Evolutionary conservation across 2,888 invertebrate genomes (phyloP).

Genomic region (Erebia palarica): DNA sequence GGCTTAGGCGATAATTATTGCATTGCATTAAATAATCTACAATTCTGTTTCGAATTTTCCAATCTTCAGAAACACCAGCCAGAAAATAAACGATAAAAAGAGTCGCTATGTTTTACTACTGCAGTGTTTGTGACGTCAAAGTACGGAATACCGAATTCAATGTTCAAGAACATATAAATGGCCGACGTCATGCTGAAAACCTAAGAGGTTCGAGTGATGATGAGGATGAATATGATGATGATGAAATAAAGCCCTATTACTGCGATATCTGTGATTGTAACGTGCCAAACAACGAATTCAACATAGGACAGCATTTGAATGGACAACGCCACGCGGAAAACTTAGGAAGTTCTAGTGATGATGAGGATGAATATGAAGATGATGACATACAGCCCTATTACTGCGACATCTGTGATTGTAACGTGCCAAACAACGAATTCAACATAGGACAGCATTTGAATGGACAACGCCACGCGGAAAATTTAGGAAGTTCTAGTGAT

Average conservation of each 20-base stretch:
- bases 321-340: background rate
- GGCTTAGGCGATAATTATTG: too few relatives aligned
- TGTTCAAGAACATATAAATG: constrained; percentile 5
- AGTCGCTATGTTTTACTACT: background rate
- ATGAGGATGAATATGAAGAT: background rate
- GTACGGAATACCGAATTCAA: constrained; percentile 11
- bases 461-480: constrained; percentile 2
- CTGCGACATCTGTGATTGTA: constrained; percentile 19
- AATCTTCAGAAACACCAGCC: too few relatives aligned
- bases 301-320: constrained; percentile 8
- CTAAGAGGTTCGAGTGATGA: background rate
- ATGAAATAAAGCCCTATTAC: background rate
- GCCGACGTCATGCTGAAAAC: background rate
- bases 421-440: constrained; percentile 6
- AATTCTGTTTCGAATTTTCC: too few relatives aligned
- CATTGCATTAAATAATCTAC: too few relatives aligned
- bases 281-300: constrained; percentile 9
- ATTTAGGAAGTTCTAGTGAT: background rate
- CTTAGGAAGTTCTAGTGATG: background rate
- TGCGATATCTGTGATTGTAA: constrained; percentile 21
- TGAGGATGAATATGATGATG: background rate
- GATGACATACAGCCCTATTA: background rate
- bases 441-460: constrained; percentile 7
- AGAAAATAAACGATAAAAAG: too few relatives aligned
- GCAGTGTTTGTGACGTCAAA: constrained; percentile 16